These are phyloP conservation scores for Podilymbus podiceps DNA, from an alignment of 2,113 vertebrate species.

Conservation along the genomic window DNA sequence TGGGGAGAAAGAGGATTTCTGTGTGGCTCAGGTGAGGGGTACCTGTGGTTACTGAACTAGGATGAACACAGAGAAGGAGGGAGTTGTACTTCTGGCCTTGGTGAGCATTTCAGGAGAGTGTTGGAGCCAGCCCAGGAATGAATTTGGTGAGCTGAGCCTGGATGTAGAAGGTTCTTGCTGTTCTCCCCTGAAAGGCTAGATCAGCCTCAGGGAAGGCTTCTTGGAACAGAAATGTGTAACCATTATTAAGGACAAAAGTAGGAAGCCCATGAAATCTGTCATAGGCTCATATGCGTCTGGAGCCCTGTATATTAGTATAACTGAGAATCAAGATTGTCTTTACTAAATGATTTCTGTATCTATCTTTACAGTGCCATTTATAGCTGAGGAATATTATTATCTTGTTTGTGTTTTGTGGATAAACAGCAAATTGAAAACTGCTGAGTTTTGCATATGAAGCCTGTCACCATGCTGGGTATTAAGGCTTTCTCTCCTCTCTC, in stretches of 20 bases:
- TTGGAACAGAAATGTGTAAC: neutral
- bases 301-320: neutral
- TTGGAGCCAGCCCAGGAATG: neutral
- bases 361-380: neutral
- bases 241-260: neutral
- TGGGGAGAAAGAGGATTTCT: neutral
- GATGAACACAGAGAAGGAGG: neutral
- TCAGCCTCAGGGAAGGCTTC: neutral
- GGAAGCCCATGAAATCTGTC: neutral
- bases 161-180: neutral
- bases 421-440: neutral
- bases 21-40: neutral
- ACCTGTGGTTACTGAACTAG: neutral
- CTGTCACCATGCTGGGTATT: neutral
- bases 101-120: neutral
- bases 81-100: neutral
- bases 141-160: neutral
- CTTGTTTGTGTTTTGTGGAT: neutral
- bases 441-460: neutral
- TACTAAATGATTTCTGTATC: neutral
- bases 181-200: neutral
- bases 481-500: neutral
- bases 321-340: neutral
- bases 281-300: neutral
- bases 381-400: neutral